These are phyloP conservation scores for Alviniconcha strummeri DNA, from an alignment of 2,888 invertebrate genomes.

Conservation along the genomic window DNA sequence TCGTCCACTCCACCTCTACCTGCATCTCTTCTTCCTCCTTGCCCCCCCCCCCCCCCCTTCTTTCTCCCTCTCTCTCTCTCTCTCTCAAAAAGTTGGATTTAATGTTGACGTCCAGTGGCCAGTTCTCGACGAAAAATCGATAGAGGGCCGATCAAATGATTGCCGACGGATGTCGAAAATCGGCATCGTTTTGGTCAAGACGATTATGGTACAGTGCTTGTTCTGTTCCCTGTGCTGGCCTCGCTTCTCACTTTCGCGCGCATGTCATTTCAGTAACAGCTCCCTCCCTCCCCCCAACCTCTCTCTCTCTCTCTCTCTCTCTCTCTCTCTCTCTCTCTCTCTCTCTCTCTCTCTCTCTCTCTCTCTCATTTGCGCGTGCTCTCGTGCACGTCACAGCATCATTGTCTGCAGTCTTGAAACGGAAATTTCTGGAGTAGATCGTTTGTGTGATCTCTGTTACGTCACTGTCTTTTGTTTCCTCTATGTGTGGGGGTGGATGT, in stretches of 20 bases:
- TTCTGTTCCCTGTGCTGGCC: not conserved
- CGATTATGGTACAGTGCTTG: not conserved
- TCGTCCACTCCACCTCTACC: no score
- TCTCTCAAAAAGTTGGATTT: not conserved
- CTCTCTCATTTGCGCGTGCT: not conserved
- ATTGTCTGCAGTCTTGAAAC: no score
- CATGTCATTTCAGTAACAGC: not conserved
- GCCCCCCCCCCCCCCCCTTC: no score
- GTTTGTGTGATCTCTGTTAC: no score
- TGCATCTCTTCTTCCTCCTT: no score
- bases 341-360: conserved; percentile 21
- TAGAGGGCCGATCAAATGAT: not conserved
- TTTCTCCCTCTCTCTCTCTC: no score
- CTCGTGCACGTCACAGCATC: no score
- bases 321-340: conserved; percentile 17
- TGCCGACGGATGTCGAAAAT: not conserved
- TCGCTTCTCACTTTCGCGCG: conserved; percentile 21
- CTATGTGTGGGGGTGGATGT: no score
- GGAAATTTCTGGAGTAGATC: no score
- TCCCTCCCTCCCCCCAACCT: conserved; percentile 4
- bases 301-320: conserved; percentile 11
- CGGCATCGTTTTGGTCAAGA: not conserved
- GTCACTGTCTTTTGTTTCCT: no score
- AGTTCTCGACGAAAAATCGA: not conserved
- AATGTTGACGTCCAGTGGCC: not conserved